phyloP scores from a whole-genome alignment of 2,797 vertebrate species.

The Phaenicophaeus curvirostris region DNA sequence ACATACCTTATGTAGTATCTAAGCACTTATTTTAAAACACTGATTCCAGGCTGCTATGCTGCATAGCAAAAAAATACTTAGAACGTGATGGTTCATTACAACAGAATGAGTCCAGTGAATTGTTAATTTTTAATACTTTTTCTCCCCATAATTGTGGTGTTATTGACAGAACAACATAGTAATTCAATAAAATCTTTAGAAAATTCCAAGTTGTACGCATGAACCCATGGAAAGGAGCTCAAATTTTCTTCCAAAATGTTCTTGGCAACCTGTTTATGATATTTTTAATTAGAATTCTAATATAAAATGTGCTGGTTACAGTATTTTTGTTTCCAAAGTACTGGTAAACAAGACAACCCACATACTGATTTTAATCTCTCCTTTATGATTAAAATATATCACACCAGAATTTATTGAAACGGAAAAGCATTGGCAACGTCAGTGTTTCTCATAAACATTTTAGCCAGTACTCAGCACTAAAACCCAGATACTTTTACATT shows the following conservation, averaged over 20 bases:
- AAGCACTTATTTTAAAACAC: background rate
- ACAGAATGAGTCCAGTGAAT: background rate
- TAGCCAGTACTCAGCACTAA: background rate
- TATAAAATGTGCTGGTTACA: background rate
- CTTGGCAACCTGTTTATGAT: background rate
- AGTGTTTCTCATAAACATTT: background rate
- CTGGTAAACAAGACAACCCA: background rate
- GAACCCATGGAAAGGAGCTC: background rate
- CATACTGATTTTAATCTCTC: background rate
- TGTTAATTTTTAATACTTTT: background rate
- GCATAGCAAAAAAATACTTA: constrained; percentile 13
- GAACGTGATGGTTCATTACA: constrained; percentile 19
- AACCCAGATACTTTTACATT: background rate
- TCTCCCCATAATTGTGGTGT: background rate
- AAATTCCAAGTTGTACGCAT: background rate
- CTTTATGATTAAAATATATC: background rate
- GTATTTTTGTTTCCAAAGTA: constrained; percentile 3
- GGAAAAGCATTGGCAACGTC: background rate
- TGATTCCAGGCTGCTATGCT: background rate
- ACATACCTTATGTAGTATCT: background rate
- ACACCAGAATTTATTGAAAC: background rate
- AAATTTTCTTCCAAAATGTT: constrained; percentile 7
- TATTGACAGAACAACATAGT: background rate
- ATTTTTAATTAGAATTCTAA: constrained; percentile 21
- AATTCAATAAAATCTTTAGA: background rate